phyloP scores from a whole-genome alignment of 2,888 invertebrate genomes.

The Drosophila meridionalis region DNA sequence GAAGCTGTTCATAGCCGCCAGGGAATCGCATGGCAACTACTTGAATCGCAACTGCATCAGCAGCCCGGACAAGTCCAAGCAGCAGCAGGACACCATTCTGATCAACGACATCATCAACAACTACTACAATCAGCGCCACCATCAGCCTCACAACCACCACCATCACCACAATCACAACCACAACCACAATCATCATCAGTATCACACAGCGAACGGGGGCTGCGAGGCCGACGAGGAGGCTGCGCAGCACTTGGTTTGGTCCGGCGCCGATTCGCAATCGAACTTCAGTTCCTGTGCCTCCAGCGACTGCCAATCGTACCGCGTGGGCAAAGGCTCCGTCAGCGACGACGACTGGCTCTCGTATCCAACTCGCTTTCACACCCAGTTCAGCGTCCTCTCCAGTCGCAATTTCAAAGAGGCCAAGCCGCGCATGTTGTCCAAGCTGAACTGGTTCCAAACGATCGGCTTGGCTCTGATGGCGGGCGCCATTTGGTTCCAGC shows the following conservation, averaged over 20 bases:
- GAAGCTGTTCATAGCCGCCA: conserved; percentile 88
- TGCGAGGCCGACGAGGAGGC: conserved; percentile 76
- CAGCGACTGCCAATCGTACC: conserved; percentile 84
- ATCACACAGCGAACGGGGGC: conserved; percentile 57
- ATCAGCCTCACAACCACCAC: conserved; percentile 44
- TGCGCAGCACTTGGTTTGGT: conserved; percentile 89
- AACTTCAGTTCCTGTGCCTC: conserved; percentile 88
- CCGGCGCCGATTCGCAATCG: conserved; percentile 87
- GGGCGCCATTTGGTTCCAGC: conserved; percentile 91
- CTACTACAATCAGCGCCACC: conserved; percentile 73
- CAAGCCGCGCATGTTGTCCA: conserved; percentile 90
- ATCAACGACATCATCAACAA: conserved; percentile 82
- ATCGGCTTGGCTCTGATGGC: conserved; percentile 90
- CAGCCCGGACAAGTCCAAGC: conserved; percentile 48
- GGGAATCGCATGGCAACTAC: conserved; percentile 86
- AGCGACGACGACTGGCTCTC: conserved; percentile 87
- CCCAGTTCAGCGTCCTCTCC: conserved; percentile 91
- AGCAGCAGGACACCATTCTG: conserved; percentile 74
- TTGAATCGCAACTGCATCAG: conserved; percentile 80
- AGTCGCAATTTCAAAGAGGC: conserved; percentile 92
- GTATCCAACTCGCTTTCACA: conserved; percentile 92
- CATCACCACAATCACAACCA: conserved; percentile 39
- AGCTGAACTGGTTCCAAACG: conserved; percentile 91
- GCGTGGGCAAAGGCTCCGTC: conserved; percentile 43
- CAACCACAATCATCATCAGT: conserved; percentile 19